A percentile compares a stretch with the other conserved stretches of the same genome.
phyloP scores from a whole-genome alignment of 2,888 invertebrate genomes.

The Lithodes maja region DNA sequence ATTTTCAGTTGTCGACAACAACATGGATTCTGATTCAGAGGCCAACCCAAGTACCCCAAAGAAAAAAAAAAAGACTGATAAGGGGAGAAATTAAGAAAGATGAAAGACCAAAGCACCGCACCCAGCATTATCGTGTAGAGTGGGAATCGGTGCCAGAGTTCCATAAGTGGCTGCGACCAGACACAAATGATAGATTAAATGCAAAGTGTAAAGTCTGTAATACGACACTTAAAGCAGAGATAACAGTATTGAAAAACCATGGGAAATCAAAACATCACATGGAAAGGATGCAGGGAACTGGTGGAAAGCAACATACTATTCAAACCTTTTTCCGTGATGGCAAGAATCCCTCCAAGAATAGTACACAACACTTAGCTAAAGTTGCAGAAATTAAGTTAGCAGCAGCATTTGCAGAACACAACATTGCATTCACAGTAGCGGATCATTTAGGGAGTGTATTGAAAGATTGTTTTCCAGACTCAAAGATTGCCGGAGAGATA shows the following conservation, averaged over 20 bases:
- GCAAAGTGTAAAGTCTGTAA: constrained; percentile 4
- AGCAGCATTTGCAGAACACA: constrained; percentile 1
- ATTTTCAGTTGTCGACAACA: no score
- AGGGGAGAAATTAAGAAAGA: neutral
- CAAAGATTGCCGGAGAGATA: neutral
- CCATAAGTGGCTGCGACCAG: neutral
- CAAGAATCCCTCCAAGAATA: neutral
- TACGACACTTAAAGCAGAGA: neutral
- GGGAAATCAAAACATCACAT: neutral
- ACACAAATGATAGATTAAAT: neutral
- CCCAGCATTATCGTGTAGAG: neutral
- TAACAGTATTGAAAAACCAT: neutral
- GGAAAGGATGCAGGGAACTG: neutral
- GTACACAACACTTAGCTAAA: neutral
- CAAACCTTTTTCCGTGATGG: neutral
- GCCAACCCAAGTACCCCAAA: neutral
- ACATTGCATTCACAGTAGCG: neutral
- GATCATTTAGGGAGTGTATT: neutral
- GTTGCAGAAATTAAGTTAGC: neutral
- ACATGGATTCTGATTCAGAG: constrained; percentile 17
- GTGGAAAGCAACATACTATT: neutral
- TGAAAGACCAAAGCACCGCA: neutral
- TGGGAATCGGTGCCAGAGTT: neutral
- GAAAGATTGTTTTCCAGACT: neutral
- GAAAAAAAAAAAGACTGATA: neutral